Percentiles rank a stretch among this genome's conserved stretches.
phyloP scores from a whole-genome alignment of 1,140 invertebrate species.

The Nasonia vitripennis region DNA sequence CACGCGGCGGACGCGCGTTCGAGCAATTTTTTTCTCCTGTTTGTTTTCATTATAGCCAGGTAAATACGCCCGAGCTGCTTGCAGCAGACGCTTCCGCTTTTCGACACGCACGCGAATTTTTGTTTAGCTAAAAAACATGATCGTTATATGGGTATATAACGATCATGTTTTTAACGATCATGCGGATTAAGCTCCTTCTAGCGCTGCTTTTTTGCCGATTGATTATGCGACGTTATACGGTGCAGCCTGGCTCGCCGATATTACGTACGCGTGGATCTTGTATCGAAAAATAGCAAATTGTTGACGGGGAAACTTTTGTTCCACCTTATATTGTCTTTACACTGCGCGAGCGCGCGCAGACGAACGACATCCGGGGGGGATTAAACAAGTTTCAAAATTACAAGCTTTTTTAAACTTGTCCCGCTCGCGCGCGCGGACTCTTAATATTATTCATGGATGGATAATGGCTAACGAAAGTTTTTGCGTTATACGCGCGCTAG shows the following conservation, averaged over 20 bases:
- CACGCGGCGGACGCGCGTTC: not conserved
- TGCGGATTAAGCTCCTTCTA: not conserved
- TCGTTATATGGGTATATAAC: no score
- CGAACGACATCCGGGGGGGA: not conserved
- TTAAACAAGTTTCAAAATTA: not conserved
- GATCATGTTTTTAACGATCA: no score
- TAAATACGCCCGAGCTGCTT: not conserved
- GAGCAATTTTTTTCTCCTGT: not conserved
- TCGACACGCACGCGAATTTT: not conserved
- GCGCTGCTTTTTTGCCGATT: not conserved
- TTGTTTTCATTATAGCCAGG: not conserved
- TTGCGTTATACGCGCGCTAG: not conserved
- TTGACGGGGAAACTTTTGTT: not conserved
- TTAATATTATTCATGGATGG: constrained; percentile 45
- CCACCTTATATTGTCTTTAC: no score
- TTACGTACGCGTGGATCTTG: not conserved
- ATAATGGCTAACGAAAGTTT: constrained; percentile 37
- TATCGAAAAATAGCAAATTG: not conserved
- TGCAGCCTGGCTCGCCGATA: no score
- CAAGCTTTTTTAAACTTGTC: constrained; percentile 24
- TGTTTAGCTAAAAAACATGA: no score
- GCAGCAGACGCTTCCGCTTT: not conserved
- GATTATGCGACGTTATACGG: no score
- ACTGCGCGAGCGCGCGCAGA: no score
- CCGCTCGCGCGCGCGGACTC: not conserved